Base-by-base conservation (phyloP, 2,888 invertebrate genomes). In the Labia minor region DNA sequence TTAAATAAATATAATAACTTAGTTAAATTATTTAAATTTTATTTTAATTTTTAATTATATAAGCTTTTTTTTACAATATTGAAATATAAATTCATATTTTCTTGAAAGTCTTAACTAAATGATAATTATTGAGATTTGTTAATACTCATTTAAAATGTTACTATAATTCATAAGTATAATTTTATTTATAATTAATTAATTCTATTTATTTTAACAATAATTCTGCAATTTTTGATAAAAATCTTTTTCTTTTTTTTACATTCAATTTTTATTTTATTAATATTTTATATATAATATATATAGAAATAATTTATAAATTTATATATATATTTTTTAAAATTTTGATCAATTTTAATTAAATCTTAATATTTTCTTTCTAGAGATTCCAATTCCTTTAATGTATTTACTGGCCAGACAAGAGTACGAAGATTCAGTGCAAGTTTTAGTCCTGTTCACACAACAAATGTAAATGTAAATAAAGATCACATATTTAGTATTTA, bases 371-470 rank as follows among this genome's bases (percentile, higher is more conserved):
- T 62, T 63, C 74, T 75, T 82, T 82, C 65, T 80, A 88, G 90
- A 77, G 88, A 86, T 73, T 84, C 86, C 65, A 84, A 86, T 33
- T 83, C 86, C 71, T 87, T 87, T 76, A 86, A 85, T 72, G 82
- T 88, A 76, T 87, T 89, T 76, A 82, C 85, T 61, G 85, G 85
- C 75, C 78, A 85, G 74, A 85, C 86, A 37, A 84, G 94, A 73
- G 87, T 90, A 68, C 84, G 95, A 69, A 84, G 95, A 72, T 92
- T 92, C 78, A 95, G 92, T 76, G 91, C 93, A 69, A 94, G 93
- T 79, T 90, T 89, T 79, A 90, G 90, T 75, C 86, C 87, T 63
- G 79, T 85, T 63, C 68, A 68, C 16, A 63, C 37, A 33, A 19
- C 66, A 18, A 63, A 61, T 61, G 68, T 70, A 68, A 70, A 69